Evolutionary conservation across 1,140 invertebrate species (phyloP), one percentile per base, ranked within the genome.

Genomic region (Scaptomyza pallida): DNA sequence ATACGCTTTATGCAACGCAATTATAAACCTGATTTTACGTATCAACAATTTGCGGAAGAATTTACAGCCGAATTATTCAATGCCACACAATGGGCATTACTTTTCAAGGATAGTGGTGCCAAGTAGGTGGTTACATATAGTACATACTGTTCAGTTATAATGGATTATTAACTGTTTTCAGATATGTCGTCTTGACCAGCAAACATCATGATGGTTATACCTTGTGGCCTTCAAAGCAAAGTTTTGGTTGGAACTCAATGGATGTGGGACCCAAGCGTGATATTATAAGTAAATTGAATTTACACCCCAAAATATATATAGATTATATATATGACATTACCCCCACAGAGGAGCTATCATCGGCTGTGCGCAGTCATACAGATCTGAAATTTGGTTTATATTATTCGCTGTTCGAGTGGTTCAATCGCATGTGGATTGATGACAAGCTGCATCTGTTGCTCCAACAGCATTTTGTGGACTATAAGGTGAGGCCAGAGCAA

Each of bases 161-260:
- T 41, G 2, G 40, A 0, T 13, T 19, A 3, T 2, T n/a, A 6
- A 4, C 4, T 16, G 23, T 16, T 26, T 3, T 1, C 65, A 96
- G 95, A 90, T 97, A 98, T 89, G 93, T 98, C 5, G 96, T 99
- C 2, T 83, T 99, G 2, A 98, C 97, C 2, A 97, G 95, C 78
- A 99, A 99, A 92, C 98, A 99, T 93, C 97, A 98, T 89, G 97
- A 98, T 92, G 97, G 97, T 9, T 98, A 93, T 78, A 97, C 97
- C 0, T 60, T 98, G 21, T 98, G 97, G 95, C 97, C 97, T 23
- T 98, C 96, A 0, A 94, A 94, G 72, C 94, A 95, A 60, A 95
- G 97, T 0, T 98, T 95, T 81, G 96, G 96, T 82, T 99, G 97
- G 97, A 99, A 99, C 92, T 92, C 97, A 0, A 91, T 95, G 60